Conservation (phyloP, 2,797 vertebrate species). For the Triplophysa bombifrons region DNA sequence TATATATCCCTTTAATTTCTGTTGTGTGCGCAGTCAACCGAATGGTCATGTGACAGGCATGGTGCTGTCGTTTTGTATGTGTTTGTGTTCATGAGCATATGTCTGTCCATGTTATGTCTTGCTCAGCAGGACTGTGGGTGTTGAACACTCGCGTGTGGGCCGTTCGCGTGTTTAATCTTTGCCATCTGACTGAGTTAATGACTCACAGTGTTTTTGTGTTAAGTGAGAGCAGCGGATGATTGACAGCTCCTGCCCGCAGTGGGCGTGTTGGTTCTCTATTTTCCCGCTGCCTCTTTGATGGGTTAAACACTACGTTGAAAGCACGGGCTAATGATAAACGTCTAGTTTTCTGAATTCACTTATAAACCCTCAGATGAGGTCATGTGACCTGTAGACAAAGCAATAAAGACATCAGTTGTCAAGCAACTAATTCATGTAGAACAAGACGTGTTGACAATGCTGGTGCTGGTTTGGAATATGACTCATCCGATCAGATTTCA, state of each 20-base stretch:
- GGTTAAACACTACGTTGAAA: not conserved
- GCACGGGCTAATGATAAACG: no score
- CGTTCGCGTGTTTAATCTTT: not conserved
- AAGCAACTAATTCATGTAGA: not conserved
- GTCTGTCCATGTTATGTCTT: not conserved
- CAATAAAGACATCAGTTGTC: not conserved
- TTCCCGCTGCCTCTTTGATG: not conserved
- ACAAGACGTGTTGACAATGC: not conserved
- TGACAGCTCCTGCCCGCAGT: not conserved
- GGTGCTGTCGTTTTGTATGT: not conserved
- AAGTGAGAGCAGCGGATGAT: not conserved
- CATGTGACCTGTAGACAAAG: not conserved
- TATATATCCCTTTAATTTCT: no score
- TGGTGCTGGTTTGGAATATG: not conserved
- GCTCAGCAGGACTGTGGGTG: not conserved
- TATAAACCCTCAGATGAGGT: not conserved
- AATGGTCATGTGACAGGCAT: not conserved
- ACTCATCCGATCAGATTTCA: not conserved
- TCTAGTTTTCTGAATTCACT: not conserved
- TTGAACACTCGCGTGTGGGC: not conserved
- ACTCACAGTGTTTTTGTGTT: not conserved
- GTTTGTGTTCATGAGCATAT: not conserved
- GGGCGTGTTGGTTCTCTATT: not conserved
- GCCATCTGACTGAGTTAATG: conserved; percentile 1
- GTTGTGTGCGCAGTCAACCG: no score